phyloP scores from a whole-genome alignment of 2,797 vertebrate genomes.

The Tenualosa ilisha region DNA sequence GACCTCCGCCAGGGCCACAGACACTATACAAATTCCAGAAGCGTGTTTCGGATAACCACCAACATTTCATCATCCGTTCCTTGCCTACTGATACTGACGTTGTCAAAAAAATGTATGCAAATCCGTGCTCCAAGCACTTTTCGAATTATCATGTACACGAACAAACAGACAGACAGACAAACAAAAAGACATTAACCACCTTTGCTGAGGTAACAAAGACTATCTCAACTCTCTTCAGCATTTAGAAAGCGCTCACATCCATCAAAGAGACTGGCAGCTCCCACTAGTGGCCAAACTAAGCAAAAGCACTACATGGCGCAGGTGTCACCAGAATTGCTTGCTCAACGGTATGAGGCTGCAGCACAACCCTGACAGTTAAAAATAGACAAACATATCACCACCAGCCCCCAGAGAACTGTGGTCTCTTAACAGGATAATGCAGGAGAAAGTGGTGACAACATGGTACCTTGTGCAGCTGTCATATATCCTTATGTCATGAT shows the following conservation, averaged over 20 bases:
- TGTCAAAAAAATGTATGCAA: no score
- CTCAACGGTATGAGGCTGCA: conserved; percentile 2
- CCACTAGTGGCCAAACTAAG: not conserved
- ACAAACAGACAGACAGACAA: no score
- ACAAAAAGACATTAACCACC: no score
- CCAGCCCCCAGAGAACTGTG: not conserved
- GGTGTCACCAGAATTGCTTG: not conserved
- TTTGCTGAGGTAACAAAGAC: no score
- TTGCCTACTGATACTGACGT: no score
- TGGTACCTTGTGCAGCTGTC: not conserved
- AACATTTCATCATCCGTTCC: no score
- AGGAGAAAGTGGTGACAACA: not conserved
- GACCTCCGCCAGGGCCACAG: no score
- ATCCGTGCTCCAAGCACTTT: no score
- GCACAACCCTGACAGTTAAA: not conserved
- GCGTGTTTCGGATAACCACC: no score
- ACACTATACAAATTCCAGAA: no score
- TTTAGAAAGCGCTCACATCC: not conserved
- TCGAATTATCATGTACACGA: no score
- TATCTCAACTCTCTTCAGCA: not conserved
- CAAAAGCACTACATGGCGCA: not conserved
- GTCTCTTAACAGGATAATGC: not conserved
- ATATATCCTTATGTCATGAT: not conserved
- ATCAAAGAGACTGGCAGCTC: not conserved
- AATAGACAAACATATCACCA: not conserved